Evolutionary conservation across 2,888 invertebrate species (phyloP).

Genomic region (Harmothoe impar): DNA sequence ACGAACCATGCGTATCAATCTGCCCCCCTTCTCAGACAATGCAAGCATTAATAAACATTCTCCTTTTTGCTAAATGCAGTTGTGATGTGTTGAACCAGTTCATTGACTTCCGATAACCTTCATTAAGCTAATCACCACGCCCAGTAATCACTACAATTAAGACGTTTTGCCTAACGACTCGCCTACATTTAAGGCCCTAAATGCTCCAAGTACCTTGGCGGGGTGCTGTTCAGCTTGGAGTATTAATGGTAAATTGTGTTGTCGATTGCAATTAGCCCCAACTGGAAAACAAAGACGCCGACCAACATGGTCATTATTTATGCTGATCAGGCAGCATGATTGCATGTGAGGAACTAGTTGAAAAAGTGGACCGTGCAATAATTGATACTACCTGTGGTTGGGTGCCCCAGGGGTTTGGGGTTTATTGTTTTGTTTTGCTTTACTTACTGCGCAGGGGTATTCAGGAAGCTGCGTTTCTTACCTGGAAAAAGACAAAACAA

Average conservation of each 20-base stretch:
- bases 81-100: neutral
- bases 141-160: slow-evolving; percentile 31
- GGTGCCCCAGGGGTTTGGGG: too few species aligned
- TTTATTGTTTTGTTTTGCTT: too few species aligned
- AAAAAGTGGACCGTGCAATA: too few species aligned
- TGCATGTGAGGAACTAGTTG: neutral
- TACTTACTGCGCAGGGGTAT: too few species aligned
- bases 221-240: neutral
- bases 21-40: too few species aligned
- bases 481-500: too few species aligned
- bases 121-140: slow-evolving; percentile 1
- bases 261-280: slow-evolving; percentile 8
- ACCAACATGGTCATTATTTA: neutral
- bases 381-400: too few species aligned
- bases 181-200: neutral
- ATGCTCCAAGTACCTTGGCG: neutral
- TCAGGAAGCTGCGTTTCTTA: too few species aligned
- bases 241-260: neutral
- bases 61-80: neutral
- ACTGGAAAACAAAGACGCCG: neutral
- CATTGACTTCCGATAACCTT: slow-evolving; percentile 19
- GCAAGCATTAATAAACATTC: neutral
- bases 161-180: neutral
- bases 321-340: slow-evolving; percentile 4
- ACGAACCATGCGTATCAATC: too few species aligned